These are phyloP conservation scores for Rhinichthys klamathensis DNA, from an alignment of 2,113 vertebrate genomes.

Conservation along the genomic window DNA sequence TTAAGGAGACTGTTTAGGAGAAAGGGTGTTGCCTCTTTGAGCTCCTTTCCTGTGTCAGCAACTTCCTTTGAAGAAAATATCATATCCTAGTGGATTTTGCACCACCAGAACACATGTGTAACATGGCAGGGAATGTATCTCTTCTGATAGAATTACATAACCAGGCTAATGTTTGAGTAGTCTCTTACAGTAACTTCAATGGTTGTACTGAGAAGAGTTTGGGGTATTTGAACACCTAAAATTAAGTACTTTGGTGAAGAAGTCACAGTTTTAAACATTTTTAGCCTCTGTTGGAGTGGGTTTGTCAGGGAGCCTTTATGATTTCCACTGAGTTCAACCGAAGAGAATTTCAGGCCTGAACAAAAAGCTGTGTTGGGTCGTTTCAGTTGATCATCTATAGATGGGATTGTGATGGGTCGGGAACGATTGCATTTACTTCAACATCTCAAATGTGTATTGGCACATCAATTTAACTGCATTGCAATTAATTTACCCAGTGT, in stretches of 20 bases:
- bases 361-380: slow-evolving; percentile 70
- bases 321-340: background rate
- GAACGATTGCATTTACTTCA: background rate
- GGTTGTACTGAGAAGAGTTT: background rate
- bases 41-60: background rate
- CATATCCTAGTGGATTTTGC: background rate
- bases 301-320: background rate
- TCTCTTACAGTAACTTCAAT: background rate
- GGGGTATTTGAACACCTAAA: background rate
- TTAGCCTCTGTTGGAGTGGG: background rate
- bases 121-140: background rate
- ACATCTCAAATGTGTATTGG: background rate
- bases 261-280: too few relatives aligned
- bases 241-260: background rate
- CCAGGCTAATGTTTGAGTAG: background rate
- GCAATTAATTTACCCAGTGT: background rate
- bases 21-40: slow-evolving; percentile 23
- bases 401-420: too few relatives aligned
- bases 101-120: background rate
- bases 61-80: slow-evolving; percentile 25
- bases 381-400: slow-evolving; percentile 71
- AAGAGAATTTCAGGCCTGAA: slow-evolving; percentile 51
- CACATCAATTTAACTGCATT: background rate
- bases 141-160: background rate
- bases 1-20: slow-evolving; percentile 59